Base-by-base conservation (phyloP, 2,888 invertebrate species). In the Aproaerema taeniolella region DNA sequence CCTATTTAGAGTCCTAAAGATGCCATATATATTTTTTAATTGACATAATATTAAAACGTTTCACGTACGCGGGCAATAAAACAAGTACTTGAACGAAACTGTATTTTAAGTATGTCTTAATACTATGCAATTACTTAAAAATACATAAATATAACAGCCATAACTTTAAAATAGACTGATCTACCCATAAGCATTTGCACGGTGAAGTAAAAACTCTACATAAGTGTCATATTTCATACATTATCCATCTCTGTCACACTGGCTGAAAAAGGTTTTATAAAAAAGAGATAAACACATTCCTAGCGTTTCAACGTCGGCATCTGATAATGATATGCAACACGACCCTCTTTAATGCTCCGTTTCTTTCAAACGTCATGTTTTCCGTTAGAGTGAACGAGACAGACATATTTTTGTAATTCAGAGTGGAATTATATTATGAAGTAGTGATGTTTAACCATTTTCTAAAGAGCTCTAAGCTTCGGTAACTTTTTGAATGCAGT, bases 261-360 rank as follows among this genome's bases (percentile, higher is more conserved):
- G 35, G 33, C 51, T 24, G 25, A 2, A 36, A n/a, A n/a, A n/a
- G n/a, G n/a, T n/a, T n/a, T n/a, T n/a, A n/a, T n/a, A 33, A 52
- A 55, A 73, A 46, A 53, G 66, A 68, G 76, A 75, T 45, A 44
- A 55, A 47, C 41, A 42, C 34, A 54, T 49, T 52, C 39, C 47
- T 45, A 46, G 42, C 46, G 49, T 43, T 45, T 46, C 41, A 54
- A 58, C 60, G 41, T 45, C 43, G 55, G 47, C 53, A 52, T 52
- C 57, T 61, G 56, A 58, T 76, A 76, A 76, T 74, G 72, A 74
- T 74, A 76, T 76, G 72, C 77, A 70, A 67, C 63, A 61, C 66
- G 69, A 71, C 69, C 67, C 73, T 67, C 62, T 66, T 59, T 60
- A 50, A 50, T 52, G 46, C 39, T 43, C 55, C 45, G 41, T 65